phyloP scores from a whole-genome alignment of 2,113 vertebrate species.

The Colius striatus region DNA sequence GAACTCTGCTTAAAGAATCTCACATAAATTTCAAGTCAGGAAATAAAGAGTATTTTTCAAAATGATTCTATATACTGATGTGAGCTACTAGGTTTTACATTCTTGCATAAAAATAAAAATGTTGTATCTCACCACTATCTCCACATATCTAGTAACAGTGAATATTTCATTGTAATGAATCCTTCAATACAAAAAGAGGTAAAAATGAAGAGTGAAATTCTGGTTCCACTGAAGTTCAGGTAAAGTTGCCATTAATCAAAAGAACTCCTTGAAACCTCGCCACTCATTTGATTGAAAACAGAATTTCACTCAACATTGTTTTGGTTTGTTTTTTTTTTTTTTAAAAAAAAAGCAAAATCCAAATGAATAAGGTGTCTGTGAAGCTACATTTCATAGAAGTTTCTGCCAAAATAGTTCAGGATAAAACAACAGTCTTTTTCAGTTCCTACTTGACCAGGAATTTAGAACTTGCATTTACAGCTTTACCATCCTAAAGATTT shows the following conservation, averaged over 20 bases:
- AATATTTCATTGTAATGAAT: neutral
- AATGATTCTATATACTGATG: neutral
- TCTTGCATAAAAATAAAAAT: neutral
- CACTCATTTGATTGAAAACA: neutral
- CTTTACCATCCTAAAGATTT: neutral
- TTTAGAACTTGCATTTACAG: neutral
- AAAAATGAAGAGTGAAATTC: neutral
- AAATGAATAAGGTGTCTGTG: neutral
- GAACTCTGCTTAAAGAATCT: neutral
- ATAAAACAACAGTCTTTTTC: neutral
- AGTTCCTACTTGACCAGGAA: neutral
- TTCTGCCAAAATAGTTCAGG: neutral
- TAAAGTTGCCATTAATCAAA: neutral
- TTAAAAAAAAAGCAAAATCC: neutral
- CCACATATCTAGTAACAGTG: neutral
- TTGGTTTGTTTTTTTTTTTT: too few species aligned
- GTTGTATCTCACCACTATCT: neutral
- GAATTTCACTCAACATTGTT: neutral
- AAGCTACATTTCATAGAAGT: neutral
- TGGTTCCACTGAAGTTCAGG: neutral
- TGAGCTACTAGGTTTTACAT: neutral
- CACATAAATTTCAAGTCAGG: neutral
- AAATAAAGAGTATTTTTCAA: neutral
- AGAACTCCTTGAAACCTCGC: neutral
- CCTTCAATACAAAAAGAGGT: neutral